Percentiles rank a stretch among this genome's conserved stretches.
Conservation (phyloP, 2,113 vertebrate species). For the Saccopteryx bilineata region DNA sequence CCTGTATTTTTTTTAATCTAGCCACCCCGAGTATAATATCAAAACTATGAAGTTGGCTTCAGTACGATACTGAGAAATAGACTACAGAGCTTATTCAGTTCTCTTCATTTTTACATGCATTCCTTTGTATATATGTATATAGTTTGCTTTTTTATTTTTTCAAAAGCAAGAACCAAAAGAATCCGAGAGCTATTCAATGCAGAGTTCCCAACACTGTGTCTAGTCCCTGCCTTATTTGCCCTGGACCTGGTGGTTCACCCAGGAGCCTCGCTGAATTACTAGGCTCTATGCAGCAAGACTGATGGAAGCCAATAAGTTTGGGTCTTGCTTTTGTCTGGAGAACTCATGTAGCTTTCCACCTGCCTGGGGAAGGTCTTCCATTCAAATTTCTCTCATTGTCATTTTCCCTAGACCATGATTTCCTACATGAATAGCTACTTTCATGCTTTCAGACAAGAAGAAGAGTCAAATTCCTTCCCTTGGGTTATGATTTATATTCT, state of each 20-base stretch:
- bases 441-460: neutral
- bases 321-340: neutral
- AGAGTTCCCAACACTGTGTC: no score
- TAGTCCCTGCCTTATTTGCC: neutral
- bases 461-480: slow-evolving; percentile 43
- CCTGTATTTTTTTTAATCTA: slow-evolving; percentile 50
- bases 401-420: neutral
- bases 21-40: neutral
- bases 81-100: neutral
- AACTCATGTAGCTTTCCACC: neutral
- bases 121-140: neutral
- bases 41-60: neutral
- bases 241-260: accelerated
- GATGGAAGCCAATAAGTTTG: no score
- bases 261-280: neutral
- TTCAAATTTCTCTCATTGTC: slow-evolving; percentile 39
- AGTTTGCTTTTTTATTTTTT: neutral
- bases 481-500: slow-evolving; percentile 51
- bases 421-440: neutral
- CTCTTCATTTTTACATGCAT: neutral
- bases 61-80: neutral
- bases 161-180: neutral
- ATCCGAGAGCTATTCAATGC: neutral
- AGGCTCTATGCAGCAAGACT: no score
- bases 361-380: slow-evolving; percentile 8